A percentile compares a stretch with the other conserved stretches of the same genome.
These are phyloP conservation scores for Apotomis capreana DNA, from an alignment of 2,888 invertebrate species.

Conservation along the genomic window DNA sequence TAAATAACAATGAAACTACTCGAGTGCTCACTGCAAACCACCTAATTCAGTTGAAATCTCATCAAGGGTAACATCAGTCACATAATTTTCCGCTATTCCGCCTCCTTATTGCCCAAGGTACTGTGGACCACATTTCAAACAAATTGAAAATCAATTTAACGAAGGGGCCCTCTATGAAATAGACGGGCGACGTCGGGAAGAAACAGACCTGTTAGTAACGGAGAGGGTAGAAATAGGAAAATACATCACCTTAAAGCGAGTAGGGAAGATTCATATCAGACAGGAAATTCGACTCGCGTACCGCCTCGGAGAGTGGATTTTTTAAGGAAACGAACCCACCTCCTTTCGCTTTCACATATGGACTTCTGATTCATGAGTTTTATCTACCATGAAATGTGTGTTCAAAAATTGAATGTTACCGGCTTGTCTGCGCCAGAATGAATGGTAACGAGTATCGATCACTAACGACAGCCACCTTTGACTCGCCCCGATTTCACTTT, in stretches of 20 bases:
- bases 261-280: slow-evolving; percentile 82
- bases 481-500: slow-evolving; percentile 34
- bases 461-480: slow-evolving; percentile 39
- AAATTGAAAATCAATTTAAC: slow-evolving; percentile 83
- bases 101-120: slow-evolving; percentile 75
- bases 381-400: slow-evolving; percentile 80
- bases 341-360: slow-evolving; percentile 75
- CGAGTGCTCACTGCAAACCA: slow-evolving; percentile 43
- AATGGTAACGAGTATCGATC: slow-evolving; percentile 64
- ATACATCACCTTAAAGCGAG: slow-evolving; percentile 83
- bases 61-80: slow-evolving; percentile 68
- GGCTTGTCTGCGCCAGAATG: slow-evolving; percentile 63
- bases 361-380: slow-evolving; percentile 81
- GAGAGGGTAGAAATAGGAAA: slow-evolving; percentile 78
- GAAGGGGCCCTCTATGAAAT: slow-evolving; percentile 67
- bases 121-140: slow-evolving; percentile 79
- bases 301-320: slow-evolving; percentile 71
- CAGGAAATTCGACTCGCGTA: slow-evolving; percentile 81
- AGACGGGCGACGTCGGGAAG: slow-evolving; percentile 59
- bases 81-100: slow-evolving; percentile 78
- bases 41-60: slow-evolving; percentile 69
- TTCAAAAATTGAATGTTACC: slow-evolving; percentile 76
- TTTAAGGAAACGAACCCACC: slow-evolving; percentile 72
- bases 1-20: slow-evolving; percentile 30
- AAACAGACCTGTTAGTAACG: slow-evolving; percentile 59